Evolutionary conservation across 2,888 invertebrate genomes (phyloP).

Genomic region (Hirudinaria manillensis): DNA sequence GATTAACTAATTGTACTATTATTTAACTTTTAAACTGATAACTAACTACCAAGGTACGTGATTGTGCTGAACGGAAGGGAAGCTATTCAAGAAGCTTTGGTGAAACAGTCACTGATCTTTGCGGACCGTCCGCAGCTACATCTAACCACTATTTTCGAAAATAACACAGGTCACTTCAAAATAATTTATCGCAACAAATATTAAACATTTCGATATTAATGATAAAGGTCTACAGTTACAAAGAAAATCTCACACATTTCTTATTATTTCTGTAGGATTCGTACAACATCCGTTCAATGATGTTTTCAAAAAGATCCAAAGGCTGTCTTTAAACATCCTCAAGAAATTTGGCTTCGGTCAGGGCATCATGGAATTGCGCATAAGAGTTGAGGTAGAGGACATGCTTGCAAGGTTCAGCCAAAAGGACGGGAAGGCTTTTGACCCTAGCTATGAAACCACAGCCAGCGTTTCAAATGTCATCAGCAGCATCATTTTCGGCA

Average conservation of each 20-base stretch:
- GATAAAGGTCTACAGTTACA: background rate
- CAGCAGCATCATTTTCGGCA: slow-evolving; percentile 27
- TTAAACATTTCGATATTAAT: background rate
- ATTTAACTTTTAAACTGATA: background rate
- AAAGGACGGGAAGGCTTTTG: slow-evolving; percentile 19
- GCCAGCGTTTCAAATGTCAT: slow-evolving; percentile 27
- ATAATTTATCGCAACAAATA: background rate
- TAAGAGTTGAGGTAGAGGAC: slow-evolving; percentile 22
- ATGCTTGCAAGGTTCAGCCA: slow-evolving; percentile 6
- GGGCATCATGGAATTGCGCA: slow-evolving; percentile 24
- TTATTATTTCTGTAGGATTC: slow-evolving; percentile 15
- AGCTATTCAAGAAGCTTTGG: slow-evolving; percentile 12
- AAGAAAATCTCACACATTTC: no score
- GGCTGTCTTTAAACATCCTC: slow-evolving; percentile 21
- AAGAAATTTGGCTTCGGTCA: slow-evolving; percentile 32
- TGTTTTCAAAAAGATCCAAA: slow-evolving; percentile 25
- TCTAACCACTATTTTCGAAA: background rate
- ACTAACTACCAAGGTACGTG: background rate
- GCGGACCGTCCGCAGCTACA: background rate
- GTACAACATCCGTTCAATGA: slow-evolving; percentile 20
- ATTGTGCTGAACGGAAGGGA: background rate
- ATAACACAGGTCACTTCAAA: background rate
- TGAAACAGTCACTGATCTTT: background rate
- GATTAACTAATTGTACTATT: background rate
- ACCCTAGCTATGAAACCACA: slow-evolving; percentile 3